A percentile compares a stretch with the other conserved stretches of the same genome.
These are phyloP conservation scores for Rhopalosiphum padi DNA, from an alignment of 1,140 invertebrate species.

Conservation along the genomic window DNA sequence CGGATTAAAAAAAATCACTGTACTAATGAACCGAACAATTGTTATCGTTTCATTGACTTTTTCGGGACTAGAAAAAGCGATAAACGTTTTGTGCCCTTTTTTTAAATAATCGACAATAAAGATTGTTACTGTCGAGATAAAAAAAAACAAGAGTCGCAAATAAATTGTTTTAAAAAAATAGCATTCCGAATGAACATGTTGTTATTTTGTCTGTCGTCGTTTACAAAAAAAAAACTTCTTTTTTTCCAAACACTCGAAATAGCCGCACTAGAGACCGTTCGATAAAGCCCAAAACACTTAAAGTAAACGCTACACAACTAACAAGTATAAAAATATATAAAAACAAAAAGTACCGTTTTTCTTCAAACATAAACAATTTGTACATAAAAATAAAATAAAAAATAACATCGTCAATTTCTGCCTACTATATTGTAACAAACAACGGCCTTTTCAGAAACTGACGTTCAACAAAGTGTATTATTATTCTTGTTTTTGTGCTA, in stretches of 20 bases:
- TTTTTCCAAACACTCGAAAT: neutral
- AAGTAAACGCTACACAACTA: neutral
- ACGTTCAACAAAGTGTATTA: neutral
- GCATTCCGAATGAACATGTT: conserved; percentile 10
- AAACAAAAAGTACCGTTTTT: neutral
- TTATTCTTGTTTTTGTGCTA: neutral
- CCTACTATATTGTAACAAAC: neutral
- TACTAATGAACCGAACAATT: conserved; percentile 2
- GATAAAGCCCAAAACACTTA: conserved; percentile 14
- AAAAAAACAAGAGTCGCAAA: neutral
- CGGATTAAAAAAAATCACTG: neutral
- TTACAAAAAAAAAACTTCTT: neutral
- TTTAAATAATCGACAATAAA: conserved; percentile 11
- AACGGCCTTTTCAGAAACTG: neutral
- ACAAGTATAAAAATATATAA: conserved; percentile 19
- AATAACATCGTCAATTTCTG: conserved; percentile 16
- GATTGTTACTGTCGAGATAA: neutral
- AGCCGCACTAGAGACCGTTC: neutral
- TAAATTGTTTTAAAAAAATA: neutral
- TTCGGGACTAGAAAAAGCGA: neutral
- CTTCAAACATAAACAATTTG: neutral
- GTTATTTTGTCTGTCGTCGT: conserved; percentile 14
- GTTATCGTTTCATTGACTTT: conserved; percentile 11
- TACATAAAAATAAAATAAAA: conserved; percentile 1
- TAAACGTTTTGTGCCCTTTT: conserved; percentile 1